Conservation (phyloP, 1,140 invertebrate genomes). For the Wasmannia auropunctata region DNA sequence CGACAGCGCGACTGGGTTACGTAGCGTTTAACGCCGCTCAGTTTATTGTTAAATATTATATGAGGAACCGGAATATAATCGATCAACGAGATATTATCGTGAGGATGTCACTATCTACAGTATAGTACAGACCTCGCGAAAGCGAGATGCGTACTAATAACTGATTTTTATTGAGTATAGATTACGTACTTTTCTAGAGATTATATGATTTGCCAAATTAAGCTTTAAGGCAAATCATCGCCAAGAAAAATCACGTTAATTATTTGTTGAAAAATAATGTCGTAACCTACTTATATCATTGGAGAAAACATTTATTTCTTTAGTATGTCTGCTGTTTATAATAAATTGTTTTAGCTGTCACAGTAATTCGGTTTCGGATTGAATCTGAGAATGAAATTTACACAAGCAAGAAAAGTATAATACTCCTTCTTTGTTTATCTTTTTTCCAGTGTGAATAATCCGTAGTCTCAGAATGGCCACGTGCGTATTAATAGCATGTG, state of each 20-base stretch:
- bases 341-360: background rate
- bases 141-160: background rate
- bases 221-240: background rate
- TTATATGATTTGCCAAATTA: background rate
- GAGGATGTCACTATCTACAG: background rate
- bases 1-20: background rate
- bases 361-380: background rate
- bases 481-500: constrained; percentile 30
- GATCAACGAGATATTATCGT: background rate
- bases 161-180: background rate
- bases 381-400: background rate
- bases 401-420: background rate
- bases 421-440: background rate
- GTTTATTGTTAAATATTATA: background rate
- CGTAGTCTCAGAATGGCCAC: background rate
- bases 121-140: background rate
- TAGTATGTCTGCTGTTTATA: background rate
- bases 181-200: background rate
- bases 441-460: background rate
- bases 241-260: background rate
- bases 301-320: background rate
- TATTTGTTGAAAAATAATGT: background rate
- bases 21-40: background rate
- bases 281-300: background rate
- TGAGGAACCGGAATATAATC: background rate